phyloP scores from a whole-genome alignment of 2,113 vertebrate species.

The Plotosus lineatus region DNA sequence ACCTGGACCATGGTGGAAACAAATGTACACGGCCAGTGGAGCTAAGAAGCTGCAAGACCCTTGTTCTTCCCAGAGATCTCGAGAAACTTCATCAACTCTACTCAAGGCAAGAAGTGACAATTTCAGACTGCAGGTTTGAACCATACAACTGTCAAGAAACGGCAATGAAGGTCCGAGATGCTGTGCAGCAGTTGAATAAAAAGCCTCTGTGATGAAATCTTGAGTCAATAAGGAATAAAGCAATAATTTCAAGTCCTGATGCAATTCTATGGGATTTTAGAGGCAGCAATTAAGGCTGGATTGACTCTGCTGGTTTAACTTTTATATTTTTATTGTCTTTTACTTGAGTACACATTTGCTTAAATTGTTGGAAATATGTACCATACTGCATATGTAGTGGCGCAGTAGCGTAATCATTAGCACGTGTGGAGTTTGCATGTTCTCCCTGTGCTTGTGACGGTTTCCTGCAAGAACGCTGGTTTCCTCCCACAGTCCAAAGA shows the following conservation, averaged over 20 bases:
- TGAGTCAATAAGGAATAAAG: background rate
- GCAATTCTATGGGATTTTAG: background rate
- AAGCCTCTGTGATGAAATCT: background rate
- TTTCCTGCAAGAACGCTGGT: too few relatives aligned
- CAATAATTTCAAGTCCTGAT: background rate
- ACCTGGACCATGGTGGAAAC: constrained; percentile 57
- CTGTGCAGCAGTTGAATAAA: constrained; percentile 49
- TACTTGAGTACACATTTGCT: background rate
- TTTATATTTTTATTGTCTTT: background rate
- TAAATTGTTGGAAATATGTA: background rate
- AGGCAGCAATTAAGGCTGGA: background rate
- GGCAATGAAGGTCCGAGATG: constrained; percentile 48
- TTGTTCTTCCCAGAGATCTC: constrained; percentile 75
- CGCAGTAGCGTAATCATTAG: too few relatives aligned
- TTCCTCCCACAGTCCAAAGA: too few relatives aligned
- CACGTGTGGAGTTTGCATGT: too few relatives aligned
- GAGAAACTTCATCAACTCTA: constrained; percentile 61
- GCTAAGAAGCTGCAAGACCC: constrained; percentile 67
- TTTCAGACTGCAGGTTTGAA: background rate
- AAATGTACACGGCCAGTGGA: constrained; percentile 52
- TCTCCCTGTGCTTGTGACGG: too few relatives aligned
- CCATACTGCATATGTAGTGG: background rate
- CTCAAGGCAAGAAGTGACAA: background rate
- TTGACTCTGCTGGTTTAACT: background rate
- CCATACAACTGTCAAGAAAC: constrained; percentile 32